phyloP scores from a whole-genome alignment of 2,113 vertebrate genomes.

The Steatornis caripensis region DNA sequence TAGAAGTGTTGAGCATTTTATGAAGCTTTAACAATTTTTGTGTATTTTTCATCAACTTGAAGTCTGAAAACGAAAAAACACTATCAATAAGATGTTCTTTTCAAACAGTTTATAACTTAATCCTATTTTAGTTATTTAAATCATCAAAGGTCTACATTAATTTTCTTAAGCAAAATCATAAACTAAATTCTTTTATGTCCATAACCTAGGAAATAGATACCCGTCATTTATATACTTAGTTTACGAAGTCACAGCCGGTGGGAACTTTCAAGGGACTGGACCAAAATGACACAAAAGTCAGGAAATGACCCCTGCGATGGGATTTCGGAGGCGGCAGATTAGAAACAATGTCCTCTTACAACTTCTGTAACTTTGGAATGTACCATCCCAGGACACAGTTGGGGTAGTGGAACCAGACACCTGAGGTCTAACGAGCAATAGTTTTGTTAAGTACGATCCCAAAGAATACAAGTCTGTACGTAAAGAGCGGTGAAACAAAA shows the following conservation, averaged over 20 bases:
- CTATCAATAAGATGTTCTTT: background rate
- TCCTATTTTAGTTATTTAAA: background rate
- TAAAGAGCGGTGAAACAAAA: background rate
- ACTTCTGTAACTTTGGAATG: slow-evolving; percentile 71
- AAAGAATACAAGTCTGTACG: background rate
- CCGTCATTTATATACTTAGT: background rate
- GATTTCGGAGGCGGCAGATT: slow-evolving; percentile 59
- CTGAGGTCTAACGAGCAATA: background rate
- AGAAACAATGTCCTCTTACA: slow-evolving; percentile 83
- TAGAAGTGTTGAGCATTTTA: background rate
- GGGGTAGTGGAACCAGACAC: background rate
- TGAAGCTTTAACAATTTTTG: background rate
- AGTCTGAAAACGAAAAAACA: background rate
- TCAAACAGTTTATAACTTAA: background rate
- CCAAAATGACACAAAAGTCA: slow-evolving; percentile 73
- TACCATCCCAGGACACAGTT: slow-evolving; percentile 64
- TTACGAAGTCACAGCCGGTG: slow-evolving; percentile 27
- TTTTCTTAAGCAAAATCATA: slow-evolving; percentile 9
- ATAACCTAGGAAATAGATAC: background rate
- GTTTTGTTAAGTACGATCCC: background rate
- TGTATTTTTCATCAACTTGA: background rate
- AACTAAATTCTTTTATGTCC: background rate
- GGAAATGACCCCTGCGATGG: slow-evolving; percentile 82
- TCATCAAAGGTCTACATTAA: background rate
- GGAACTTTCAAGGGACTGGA: slow-evolving; percentile 56